Percentiles rank a stretch among this genome's conserved stretches.
Evolutionary conservation across 2,113 vertebrate genomes (phyloP).

Genomic region (Macroglossus sobrinus): DNA sequence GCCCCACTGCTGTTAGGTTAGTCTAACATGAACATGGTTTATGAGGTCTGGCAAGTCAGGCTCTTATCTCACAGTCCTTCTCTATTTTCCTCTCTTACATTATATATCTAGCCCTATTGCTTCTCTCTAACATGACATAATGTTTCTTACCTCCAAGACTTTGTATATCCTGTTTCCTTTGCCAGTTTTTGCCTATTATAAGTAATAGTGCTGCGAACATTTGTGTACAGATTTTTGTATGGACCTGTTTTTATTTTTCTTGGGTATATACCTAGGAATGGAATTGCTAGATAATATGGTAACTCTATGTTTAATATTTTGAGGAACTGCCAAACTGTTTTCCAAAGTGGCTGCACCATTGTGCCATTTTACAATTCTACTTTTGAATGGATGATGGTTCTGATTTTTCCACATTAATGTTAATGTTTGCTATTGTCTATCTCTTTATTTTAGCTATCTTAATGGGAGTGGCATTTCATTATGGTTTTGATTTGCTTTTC

Average conservation of each 20-base stretch:
- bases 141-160: background rate
- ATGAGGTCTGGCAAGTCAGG: background rate
- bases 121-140: background rate
- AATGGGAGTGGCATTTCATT: background rate
- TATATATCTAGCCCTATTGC: background rate
- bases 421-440: background rate
- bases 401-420: background rate
- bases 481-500: slow-evolving; percentile 23
- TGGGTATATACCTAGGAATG: background rate
- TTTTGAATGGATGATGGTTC: background rate
- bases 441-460: background rate
- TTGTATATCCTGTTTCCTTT: background rate
- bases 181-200: background rate
- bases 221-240: background rate
- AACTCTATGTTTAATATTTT: slow-evolving; percentile 17
- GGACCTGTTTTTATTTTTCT: slow-evolving; percentile 23
- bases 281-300: background rate
- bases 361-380: background rate
- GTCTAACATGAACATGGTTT: background rate
- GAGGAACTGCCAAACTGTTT: background rate
- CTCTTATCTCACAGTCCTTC: background rate
- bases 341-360: background rate
- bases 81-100: background rate
- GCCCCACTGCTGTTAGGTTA: background rate
- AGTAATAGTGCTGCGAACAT: background rate